A percentile compares a stretch with the other conserved stretches of the same genome.
Evolutionary conservation across 2,888 invertebrate species (phyloP).

Genomic region (Anticlea derivata): DNA sequence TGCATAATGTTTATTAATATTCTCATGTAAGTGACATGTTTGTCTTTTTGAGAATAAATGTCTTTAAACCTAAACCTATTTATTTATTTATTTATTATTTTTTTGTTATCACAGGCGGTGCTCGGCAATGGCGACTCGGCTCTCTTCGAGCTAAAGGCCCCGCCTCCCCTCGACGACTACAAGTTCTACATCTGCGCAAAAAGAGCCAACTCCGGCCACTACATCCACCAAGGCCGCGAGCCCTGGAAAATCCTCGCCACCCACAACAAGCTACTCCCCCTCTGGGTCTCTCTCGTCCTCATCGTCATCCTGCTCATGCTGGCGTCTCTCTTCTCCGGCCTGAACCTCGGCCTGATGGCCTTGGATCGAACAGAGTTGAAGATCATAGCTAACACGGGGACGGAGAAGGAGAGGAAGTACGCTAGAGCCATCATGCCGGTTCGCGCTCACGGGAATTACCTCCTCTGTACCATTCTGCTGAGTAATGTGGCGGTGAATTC

Average conservation of each 20-base stretch:
- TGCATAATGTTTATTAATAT: too few species aligned
- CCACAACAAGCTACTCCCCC: constrained; percentile 88
- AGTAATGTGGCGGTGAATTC: constrained; percentile 98
- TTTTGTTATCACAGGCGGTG: constrained; percentile 46
- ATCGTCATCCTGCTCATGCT: constrained; percentile 90
- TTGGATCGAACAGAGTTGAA: constrained; percentile 97
- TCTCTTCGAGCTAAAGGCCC: constrained; percentile 57
- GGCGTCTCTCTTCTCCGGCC: constrained; percentile 98
- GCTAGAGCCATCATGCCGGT: constrained; percentile 96
- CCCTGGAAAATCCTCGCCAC: constrained; percentile 86
- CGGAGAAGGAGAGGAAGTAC: constrained; percentile 91
- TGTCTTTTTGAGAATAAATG: too few species aligned
- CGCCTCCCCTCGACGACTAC: constrained; percentile 59
- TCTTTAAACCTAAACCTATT: too few species aligned
- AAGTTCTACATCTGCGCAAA: constrained; percentile 71
- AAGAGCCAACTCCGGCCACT: constrained; percentile 55
- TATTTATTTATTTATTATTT: too few species aligned
- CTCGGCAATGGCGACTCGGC: constrained; percentile 54
- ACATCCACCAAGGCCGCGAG: constrained; percentile 87
- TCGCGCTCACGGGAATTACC: constrained; percentile 95
- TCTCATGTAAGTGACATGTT: too few species aligned
- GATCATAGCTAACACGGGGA: constrained; percentile 96
- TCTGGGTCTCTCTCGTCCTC: constrained; percentile 90
- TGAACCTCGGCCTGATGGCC: constrained; percentile 98
- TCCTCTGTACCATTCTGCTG: constrained; percentile 91